Base-by-base conservation (phyloP, 37 sponge, comb jelly and placozoan genomes). In the Halichondria panicea region DNA sequence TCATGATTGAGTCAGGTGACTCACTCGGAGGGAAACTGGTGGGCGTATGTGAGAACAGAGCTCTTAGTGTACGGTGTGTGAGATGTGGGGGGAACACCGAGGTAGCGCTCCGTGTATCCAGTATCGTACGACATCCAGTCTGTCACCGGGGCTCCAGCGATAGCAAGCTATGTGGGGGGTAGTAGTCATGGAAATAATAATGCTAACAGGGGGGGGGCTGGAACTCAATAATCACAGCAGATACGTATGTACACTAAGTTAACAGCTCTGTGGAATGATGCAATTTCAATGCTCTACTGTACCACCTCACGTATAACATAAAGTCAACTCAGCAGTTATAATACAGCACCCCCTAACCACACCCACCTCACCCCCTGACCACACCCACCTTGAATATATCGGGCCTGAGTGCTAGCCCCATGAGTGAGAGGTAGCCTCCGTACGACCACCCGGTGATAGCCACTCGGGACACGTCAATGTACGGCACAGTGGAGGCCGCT, bases 341-440 rank as follows among this genome's bases (percentile, higher is more conserved):
- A 18, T 15, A 48, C 52, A 18, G 15, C 15, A n/a, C 52, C 11
- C 15, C 15, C 11, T 48, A 15, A 48, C 15, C 11, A 11, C 52
- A 11, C 15, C 52, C 13, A 48, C 52, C 52, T 15, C 52, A 48
- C 15, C 60, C 12, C 27, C 6, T 12, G 7, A 58, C 8, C n/a
- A 40, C 6, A 12, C 78, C 69, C 55, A 93, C 84, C 72, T 89
- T 88, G 72, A 87, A 96, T 33, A 92, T 55, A 33, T 91, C 87
- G 18, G 96, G 90, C 0, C 79, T 66, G 75, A 81, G 68, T 8
- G 92, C 92, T 34, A 96, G 85, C 5, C 80, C 76, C 79, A 91
- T 73, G 36, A 96, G 75, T 42, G 96, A 79, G 79, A 96, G 65
- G 76, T 96, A 96, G 40, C 96, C 96, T 75, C 93, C 93, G 80